phyloP scores from a whole-genome alignment of 2,888 invertebrate species.

The Frankliniella fusca region DNA sequence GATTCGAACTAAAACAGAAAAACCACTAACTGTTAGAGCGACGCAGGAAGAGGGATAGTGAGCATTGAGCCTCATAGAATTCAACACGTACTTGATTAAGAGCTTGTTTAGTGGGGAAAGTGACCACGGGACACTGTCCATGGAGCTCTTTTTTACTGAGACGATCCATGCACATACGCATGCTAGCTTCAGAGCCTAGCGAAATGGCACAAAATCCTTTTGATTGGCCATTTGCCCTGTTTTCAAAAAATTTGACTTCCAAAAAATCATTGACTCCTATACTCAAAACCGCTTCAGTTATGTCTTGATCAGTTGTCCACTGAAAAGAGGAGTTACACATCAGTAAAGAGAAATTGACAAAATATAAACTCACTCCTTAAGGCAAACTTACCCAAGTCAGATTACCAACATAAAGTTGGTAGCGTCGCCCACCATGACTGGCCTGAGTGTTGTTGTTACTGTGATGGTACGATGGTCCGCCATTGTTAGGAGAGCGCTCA shows the following conservation, averaged over 20 bases:
- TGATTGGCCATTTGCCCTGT: slow-evolving; percentile 96
- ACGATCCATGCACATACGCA: slow-evolving; percentile 85
- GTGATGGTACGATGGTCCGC: slow-evolving; percentile 62
- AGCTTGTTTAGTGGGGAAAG: slow-evolving; percentile 90
- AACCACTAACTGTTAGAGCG: neutral
- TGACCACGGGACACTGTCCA: slow-evolving; percentile 91
- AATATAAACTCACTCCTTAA: neutral
- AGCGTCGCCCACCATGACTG: slow-evolving; percentile 69
- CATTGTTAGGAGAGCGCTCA: slow-evolving; percentile 51
- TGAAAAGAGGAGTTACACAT: slow-evolving; percentile 50
- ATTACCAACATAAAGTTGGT: slow-evolving; percentile 95
- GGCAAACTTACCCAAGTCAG: slow-evolving; percentile 80
- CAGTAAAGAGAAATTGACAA: neutral
- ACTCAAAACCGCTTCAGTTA: slow-evolving; percentile 81
- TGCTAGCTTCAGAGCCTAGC: slow-evolving; percentile 86
- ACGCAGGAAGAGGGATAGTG: slow-evolving; percentile 18
- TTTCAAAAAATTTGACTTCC: slow-evolving; percentile 99
- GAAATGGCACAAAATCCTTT: slow-evolving; percentile 97
- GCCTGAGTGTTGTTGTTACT: slow-evolving; percentile 62
- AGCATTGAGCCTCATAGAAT: neutral
- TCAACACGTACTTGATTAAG: slow-evolving; percentile 53
- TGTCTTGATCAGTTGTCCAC: slow-evolving; percentile 98
- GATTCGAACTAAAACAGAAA: slow-evolving; percentile 70
- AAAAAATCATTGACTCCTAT: slow-evolving; percentile 89
- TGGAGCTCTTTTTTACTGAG: slow-evolving; percentile 93